Evolutionary conservation across 30 jellyfish, hydroid and myxozoan genomes (phyloP), one percentile per base, ranked within the genome.

Genomic region (Hydractinia echinata): DNA sequence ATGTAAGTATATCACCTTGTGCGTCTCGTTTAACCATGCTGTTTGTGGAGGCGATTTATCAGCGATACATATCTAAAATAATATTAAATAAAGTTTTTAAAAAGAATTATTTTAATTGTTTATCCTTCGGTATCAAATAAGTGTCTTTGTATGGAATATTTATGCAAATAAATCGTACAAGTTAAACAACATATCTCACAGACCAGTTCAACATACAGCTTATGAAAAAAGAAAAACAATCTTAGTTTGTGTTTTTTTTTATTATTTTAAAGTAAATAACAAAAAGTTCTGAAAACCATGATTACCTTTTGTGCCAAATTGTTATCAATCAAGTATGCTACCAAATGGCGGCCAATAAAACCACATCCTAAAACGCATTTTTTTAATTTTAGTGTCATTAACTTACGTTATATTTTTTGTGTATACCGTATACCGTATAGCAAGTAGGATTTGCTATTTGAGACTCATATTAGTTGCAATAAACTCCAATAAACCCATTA

Each of bases 1-100:
- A 6, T 10, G 4, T 10, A 30, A 30, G 44, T 30, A 30, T 30
- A 30, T 30, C 44, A 85, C 95, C 88, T 69, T 94, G 55, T 94
- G 99, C 53, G 85, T 79, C 55, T 81, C 96, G 54, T 88, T 94
- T 68, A 94, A 72, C 99, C 99, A 94, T 39, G 97, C 87, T 44
- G 95, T 82, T 51, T 94, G 96, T 7, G 99, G 99, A 44, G 96
- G 97, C 49, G 91, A 73, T 76, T 94, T 94, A 86, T 94, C 99
- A 5, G 93, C 99, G 0, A 94, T 96, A 39, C 94, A 72, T 13
- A 83, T 67, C 89, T 82, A 19, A 7, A 21, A 19, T 51, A n/a
- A 30, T 30, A 54, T 8, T 15, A 11, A 15, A 71, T 18, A 51
- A 51, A 10, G 8, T 21, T 6, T 7, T 18, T 18, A 64, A 7